A percentile compares a stretch with the other conserved stretches of the same genome.
These are phyloP conservation scores for Oreochromis mossambicus DNA, from an alignment of 2,797 vertebrate genomes.

Conservation along the genomic window DNA sequence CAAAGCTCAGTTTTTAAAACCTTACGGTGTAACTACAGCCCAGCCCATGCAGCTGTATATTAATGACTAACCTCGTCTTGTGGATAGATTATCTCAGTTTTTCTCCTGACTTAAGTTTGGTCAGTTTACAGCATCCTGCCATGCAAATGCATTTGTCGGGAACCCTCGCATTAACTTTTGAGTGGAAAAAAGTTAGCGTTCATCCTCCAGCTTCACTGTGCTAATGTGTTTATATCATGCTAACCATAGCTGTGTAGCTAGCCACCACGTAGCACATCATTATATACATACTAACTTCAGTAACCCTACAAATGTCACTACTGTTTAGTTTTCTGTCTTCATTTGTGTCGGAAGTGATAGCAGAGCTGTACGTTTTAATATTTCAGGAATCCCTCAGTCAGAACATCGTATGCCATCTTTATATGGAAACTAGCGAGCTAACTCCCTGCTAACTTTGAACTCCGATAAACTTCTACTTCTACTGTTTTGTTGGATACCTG, in stretches of 20 bases:
- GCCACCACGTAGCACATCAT: neutral
- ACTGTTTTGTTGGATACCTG: neutral
- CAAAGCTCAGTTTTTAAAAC: neutral
- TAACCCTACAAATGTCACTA: neutral
- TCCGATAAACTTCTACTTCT: neutral
- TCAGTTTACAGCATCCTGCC: neutral
- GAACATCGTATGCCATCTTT: neutral
- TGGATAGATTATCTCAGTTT: neutral
- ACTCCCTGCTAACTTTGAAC: neutral
- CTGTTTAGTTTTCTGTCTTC: neutral
- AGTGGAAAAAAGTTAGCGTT: neutral
- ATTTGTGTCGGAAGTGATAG: neutral
- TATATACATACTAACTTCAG: neutral
- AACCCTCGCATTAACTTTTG: neutral
- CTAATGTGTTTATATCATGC: neutral
- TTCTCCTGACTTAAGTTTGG: neutral
- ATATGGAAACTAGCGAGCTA: neutral
- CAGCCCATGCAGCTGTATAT: neutral
- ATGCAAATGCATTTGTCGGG: neutral
- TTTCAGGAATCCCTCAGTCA: neutral
- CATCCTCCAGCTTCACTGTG: neutral
- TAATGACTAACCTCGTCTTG: fast-evolving
- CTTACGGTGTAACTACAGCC: neutral
- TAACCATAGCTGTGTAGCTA: neutral
- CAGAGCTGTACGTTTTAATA: neutral